These are phyloP conservation scores for Apaloderma vittatum DNA, from an alignment of 2,113 vertebrate species.

Conservation along the genomic window DNA sequence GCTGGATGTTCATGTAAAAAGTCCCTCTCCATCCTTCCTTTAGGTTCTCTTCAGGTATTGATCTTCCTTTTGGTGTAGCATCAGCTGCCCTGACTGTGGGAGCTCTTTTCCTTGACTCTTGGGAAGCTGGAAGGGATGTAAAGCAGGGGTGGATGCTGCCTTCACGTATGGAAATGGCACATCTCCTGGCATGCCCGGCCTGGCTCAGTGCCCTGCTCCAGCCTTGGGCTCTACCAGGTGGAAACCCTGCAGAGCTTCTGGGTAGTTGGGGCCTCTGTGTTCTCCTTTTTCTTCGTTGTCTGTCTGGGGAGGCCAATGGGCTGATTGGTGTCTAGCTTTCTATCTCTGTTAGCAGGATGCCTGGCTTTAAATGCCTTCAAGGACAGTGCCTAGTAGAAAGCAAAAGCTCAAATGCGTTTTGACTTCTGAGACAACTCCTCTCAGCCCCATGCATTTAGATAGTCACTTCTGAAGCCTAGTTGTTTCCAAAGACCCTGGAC, in stretches of 20 bases:
- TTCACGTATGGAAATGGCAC: slow-evolving; percentile 35
- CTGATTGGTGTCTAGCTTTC: neutral
- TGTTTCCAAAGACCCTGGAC: neutral
- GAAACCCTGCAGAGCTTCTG: neutral
- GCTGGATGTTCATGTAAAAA: no score
- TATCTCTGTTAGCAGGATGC: neutral
- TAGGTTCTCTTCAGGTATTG: no score
- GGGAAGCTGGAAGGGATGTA: slow-evolving; percentile 23
- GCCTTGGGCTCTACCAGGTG: neutral
- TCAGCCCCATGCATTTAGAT: neutral
- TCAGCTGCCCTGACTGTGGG: no score
- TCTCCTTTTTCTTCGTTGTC: neutral
- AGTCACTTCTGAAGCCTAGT: neutral
- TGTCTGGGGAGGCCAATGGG: neutral
- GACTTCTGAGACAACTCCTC: neutral
- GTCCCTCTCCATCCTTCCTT: no score
- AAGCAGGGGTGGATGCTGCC: slow-evolving; percentile 41
- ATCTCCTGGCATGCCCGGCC: neutral
- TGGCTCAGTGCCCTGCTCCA: neutral
- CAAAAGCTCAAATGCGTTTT: neutral
- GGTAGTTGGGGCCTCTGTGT: neutral
- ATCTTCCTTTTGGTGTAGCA: no score
- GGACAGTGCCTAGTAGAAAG: neutral
- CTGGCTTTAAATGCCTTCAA: neutral
- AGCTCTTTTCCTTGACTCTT: no score